Evolutionary conservation across 2,888 invertebrate species (phyloP).

Genomic region (Masnerella sp.): DNA sequence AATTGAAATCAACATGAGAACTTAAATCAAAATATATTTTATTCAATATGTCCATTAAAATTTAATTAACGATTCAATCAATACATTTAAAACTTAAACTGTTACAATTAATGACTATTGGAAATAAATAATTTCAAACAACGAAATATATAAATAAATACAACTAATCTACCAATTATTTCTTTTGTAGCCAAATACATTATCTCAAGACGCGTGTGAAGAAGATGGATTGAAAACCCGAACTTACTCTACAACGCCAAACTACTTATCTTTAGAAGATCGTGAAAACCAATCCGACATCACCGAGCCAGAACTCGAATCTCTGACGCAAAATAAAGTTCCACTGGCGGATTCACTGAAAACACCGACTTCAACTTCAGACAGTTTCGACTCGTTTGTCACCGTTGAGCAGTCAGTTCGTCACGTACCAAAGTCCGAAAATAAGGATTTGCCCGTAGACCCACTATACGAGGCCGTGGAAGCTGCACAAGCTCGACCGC

Average conservation of each 20-base stretch:
- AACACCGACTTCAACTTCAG: constrained; percentile 56
- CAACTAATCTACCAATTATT: no score
- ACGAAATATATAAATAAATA: no score
- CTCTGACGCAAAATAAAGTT: constrained; percentile 33
- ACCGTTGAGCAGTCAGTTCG: constrained; percentile 72
- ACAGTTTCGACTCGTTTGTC: constrained; percentile 71
- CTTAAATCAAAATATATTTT: no score
- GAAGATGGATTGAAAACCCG: constrained; percentile 17
- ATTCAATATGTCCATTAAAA: no score
- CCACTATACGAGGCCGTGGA: constrained; percentile 58
- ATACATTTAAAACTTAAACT: no score
- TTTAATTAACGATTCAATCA: no score
- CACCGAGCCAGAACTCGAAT: no score
- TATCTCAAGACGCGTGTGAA: not conserved
- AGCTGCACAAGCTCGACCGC: constrained; percentile 21
- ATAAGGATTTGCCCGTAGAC: constrained; percentile 38
- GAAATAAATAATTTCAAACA: no score
- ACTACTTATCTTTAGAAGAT: constrained; percentile 61
- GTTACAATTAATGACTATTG: no score
- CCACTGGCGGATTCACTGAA: constrained; percentile 17
- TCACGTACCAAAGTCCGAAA: constrained; percentile 62
- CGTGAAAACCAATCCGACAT: constrained; percentile 46
- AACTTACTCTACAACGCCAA: constrained; percentile 60
- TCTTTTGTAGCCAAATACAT: not conserved
- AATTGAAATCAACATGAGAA: no score